These are phyloP conservation scores for Maniola hyperantus DNA, from an alignment of 2,888 invertebrate species.

Conservation along the genomic window DNA sequence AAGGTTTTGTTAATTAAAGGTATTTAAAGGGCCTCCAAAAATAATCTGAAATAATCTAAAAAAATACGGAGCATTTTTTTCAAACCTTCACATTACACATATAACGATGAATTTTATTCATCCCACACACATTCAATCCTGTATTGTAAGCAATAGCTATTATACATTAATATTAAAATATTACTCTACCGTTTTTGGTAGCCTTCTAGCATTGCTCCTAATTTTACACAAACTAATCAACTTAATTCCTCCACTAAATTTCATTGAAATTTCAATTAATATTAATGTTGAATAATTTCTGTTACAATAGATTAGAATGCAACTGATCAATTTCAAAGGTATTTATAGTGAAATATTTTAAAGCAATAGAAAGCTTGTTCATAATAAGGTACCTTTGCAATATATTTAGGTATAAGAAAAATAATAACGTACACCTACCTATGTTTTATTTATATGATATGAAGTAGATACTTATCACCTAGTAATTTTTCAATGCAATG, in stretches of 20 bases:
- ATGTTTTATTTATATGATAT: no score
- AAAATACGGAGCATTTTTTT: conserved; percentile 35
- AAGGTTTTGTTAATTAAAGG: no score
- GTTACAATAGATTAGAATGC: no score
- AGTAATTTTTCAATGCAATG: no score
- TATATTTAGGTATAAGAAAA: no score
- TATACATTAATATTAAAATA: conserved; percentile 49
- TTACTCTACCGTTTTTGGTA: conserved; percentile 65
- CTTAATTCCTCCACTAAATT: background rate
- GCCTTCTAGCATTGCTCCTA: conserved; percentile 1
- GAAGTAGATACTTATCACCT: no score
- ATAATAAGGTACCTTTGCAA: no score
- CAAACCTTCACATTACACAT: conserved; percentile 15
- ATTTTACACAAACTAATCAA: background rate
- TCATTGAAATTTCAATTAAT: background rate
- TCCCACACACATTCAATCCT: conserved; percentile 48
- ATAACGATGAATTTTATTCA: conserved; percentile 65
- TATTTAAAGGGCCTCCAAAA: background rate
- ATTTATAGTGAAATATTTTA: no score
- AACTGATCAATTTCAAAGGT: no score
- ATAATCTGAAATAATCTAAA: conserved; percentile 30
- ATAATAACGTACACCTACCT: no score
- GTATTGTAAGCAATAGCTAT: conserved; percentile 57
- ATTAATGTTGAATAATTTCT: no score
- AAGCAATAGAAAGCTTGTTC: no score